phyloP scores from a whole-genome alignment of 2,113 vertebrate species.

The Ancistrus triradiatus region DNA sequence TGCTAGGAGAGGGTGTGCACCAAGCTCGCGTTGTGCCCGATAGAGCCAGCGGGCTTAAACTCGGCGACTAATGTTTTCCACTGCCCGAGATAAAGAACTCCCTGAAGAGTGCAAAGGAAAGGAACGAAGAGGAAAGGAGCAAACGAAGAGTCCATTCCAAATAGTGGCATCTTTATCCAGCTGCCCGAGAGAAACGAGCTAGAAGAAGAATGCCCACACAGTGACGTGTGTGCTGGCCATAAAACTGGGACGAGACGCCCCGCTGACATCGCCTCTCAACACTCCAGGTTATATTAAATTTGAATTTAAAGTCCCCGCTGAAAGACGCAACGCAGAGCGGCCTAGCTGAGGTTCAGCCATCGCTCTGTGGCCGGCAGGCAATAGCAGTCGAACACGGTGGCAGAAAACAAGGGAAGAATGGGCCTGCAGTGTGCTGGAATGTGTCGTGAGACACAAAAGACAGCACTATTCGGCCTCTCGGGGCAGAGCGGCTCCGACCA shows the following conservation, averaged over 20 bases:
- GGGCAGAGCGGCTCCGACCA: constrained; percentile 18
- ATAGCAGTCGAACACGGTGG: constrained; percentile 2
- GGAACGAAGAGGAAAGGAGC: not conserved
- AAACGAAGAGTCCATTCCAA: too few relatives aligned
- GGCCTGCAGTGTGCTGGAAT: too few relatives aligned
- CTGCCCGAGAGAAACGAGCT: too few relatives aligned
- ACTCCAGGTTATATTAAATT: not conserved
- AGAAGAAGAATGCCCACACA: constrained; percentile 18
- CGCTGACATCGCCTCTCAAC: not conserved
- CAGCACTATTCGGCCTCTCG: constrained; percentile 54
- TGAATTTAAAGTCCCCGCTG: not conserved
- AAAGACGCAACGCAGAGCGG: not conserved
- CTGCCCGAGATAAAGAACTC: constrained; percentile 44
- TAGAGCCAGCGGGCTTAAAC: constrained; percentile 43
- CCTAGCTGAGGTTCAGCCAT: constrained; percentile 4
- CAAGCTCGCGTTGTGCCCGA: constrained; percentile 22
- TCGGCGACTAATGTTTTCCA: constrained; percentile 63
- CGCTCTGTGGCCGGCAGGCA: constrained; percentile 1
- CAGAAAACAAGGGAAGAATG: constrained; percentile 50
- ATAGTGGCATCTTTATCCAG: too few relatives aligned
- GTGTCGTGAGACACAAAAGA: constrained; percentile 65
- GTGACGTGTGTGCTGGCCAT: not conserved
- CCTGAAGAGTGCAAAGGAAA: not conserved
- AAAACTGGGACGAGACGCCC: constrained; percentile 18
- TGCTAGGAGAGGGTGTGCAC: constrained; percentile 2